Conservation (phyloP, 2,113 vertebrate species). For the Sporophila hypoxantha region DNA sequence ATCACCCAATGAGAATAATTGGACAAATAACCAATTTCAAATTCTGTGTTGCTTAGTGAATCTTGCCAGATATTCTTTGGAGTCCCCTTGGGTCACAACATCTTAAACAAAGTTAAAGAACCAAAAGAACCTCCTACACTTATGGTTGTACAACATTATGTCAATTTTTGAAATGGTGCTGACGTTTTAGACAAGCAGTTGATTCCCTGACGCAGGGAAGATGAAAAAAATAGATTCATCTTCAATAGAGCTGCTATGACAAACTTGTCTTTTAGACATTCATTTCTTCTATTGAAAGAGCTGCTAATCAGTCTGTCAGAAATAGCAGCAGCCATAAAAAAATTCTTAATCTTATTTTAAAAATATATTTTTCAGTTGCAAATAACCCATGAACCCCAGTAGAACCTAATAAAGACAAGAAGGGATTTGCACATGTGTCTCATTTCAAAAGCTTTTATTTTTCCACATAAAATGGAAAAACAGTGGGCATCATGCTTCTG, state of each 20-base stretch:
- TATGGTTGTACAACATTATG: not conserved
- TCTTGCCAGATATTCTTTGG: not conserved
- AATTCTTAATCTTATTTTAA: not conserved
- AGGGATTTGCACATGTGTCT: not conserved
- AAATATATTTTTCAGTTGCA: not conserved
- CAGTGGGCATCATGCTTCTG: not conserved
- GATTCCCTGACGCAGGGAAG: not conserved
- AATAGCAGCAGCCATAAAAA: slow-evolving; percentile 5
- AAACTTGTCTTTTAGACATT: slow-evolving; percentile 32
- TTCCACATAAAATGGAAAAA: not conserved
- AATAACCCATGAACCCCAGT: not conserved
- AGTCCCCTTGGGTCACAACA: not conserved
- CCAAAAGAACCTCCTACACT: not conserved
- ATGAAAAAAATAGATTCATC: slow-evolving; percentile 17
- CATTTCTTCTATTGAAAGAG: slow-evolving; percentile 3
- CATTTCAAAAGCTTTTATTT: not conserved
- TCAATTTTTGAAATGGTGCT: not conserved
- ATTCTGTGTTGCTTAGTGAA: not conserved
- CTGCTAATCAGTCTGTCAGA: slow-evolving; percentile 33
- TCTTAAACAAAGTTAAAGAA: not conserved
- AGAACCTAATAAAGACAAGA: not conserved
- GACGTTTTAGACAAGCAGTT: slow-evolving; percentile 18
- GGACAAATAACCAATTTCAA: not conserved
- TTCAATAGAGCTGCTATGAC: slow-evolving; percentile 39
- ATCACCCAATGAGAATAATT: not conserved